Evolutionary conservation across 2,113 vertebrate species (phyloP), one percentile per base, ranked within the genome.

Genomic region (Bostrychus sinensis): DNA sequence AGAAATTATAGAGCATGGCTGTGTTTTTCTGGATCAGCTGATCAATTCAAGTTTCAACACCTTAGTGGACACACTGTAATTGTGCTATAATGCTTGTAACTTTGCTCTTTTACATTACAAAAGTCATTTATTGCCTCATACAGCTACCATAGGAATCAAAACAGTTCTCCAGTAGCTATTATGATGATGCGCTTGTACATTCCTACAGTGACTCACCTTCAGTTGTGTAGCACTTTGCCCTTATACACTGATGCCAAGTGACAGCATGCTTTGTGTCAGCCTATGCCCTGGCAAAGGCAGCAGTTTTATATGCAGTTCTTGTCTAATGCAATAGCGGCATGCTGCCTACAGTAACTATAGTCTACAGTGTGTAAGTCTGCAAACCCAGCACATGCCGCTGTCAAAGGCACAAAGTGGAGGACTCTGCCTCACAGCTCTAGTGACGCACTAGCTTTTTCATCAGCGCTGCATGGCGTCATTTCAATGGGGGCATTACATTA

Each of bases 381-480:
- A 80, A 55, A 77, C 46, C 32, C 5, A 43, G 69, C 67, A 65
- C 69, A 41, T 55, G 54, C 4, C 23, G 69, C 55, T 67, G 71
- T 73, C 64, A 74, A 26, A 72, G 60, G 63, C 72, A 66, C 41
- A 68, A 48, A 81, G 75, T 62, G 41, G 32, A 80, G 75, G 71
- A 87, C 77, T 78, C 78, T 80, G 75, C 30, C 70, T 77, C 36
- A 61, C 77, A 75, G 82, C 73, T 62, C 56, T 19, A 56, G 79
- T 88, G 89, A 90, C 88, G 83, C 82, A 87, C 76, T 77, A 48
- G 4, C 19, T 61, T 78, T 78, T 74, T 73, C 67, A 82, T 79
- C 86, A 76, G 70, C n/a, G 11, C 66, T 82, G 48, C 25, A 30
- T 51, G 60, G 69, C 83, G 37, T 88, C 83, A 83, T 72, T 73